phyloP scores from a whole-genome alignment of 2,888 invertebrate genomes.

The Cecidostiba fungosa region DNA sequence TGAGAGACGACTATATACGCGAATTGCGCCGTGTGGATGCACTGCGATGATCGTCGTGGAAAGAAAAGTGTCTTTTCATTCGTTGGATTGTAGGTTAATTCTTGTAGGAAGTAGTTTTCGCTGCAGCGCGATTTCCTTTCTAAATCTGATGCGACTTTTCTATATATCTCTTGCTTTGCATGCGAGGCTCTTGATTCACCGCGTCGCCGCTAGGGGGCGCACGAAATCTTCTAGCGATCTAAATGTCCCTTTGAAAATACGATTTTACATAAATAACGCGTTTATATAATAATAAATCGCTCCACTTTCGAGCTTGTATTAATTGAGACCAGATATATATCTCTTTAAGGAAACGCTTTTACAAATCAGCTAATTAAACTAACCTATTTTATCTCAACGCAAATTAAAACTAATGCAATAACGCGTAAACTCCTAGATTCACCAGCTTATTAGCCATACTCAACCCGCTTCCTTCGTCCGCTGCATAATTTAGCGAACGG shows the following conservation, averaged over 20 bases:
- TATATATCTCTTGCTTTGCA: not conserved
- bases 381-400: not conserved
- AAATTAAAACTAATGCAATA: too few species aligned
- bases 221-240: not conserved
- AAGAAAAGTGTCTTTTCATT: not conserved
- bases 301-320: too few species aligned
- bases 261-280: too few species aligned
- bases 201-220: not conserved
- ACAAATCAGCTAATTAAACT: too few species aligned
- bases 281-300: too few species aligned
- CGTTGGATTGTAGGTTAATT: not conserved
- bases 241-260: not conserved
- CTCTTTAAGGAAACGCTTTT: too few species aligned
- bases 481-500: not conserved
- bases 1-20: not conserved
- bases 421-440: not conserved
- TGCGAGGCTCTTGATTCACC: not conserved
- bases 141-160: not conserved
- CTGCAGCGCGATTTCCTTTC: not conserved
- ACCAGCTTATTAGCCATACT: not conserved
- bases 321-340: too few species aligned
- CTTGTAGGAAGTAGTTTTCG: not conserved
- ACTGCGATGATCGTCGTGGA: not conserved
- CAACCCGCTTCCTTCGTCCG: not conserved
- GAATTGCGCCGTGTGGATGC: not conserved